A percentile compares a stretch with the other conserved stretches of the same genome.
phyloP scores from a whole-genome alignment of 1,140 invertebrate species.

The Theocolax elegans region DNA sequence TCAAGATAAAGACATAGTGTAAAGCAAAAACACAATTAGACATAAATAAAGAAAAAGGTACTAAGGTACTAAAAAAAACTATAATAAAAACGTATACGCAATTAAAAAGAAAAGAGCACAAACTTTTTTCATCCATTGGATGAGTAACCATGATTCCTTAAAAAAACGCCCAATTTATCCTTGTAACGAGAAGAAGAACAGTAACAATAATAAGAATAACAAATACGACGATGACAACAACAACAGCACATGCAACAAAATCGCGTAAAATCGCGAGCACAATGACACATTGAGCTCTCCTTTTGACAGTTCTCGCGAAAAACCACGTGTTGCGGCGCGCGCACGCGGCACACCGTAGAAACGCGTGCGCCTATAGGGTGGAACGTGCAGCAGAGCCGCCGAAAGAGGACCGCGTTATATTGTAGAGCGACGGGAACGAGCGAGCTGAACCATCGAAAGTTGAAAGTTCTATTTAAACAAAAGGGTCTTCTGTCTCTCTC shows the following conservation, averaged over 20 bases:
- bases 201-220: background rate
- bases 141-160: conserved; percentile 29
- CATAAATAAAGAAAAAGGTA: background rate
- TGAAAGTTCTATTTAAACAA: no score
- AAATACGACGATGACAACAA: background rate
- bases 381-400: background rate
- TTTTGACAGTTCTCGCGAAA: conserved; percentile 19
- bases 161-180: background rate
- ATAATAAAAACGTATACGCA: no score
- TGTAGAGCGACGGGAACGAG: no score
- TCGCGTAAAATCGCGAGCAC: background rate
- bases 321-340: conserved; percentile 39
- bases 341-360: conserved; percentile 3
- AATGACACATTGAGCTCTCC: background rate
- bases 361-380: background rate
- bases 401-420: no score
- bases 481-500: no score
- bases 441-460: no score
- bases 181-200: background rate
- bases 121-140: conserved; percentile 33
- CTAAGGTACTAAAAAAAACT: no score
- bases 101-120: background rate
- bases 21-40: no score
- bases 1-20: no score
- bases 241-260: background rate